phyloP scores from a whole-genome alignment of 2,113 vertebrate genomes.

The Odobenus rosmarus region DNA sequence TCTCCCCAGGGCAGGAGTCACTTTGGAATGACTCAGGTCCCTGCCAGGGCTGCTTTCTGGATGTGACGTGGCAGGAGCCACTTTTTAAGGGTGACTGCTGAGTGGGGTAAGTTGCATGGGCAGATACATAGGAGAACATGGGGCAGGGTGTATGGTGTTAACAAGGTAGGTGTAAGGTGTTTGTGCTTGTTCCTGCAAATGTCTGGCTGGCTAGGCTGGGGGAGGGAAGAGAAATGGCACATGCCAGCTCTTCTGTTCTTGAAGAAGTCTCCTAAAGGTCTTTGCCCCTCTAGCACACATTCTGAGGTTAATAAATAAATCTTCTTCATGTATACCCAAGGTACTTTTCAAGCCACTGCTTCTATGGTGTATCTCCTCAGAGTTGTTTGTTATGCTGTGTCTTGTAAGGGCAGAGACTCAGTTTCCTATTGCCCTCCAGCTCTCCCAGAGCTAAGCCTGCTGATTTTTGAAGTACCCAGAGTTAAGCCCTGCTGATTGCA shows the following conservation, averaged over 20 bases:
- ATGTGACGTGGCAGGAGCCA: not conserved
- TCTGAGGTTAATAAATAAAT: not conserved
- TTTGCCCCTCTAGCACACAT: not conserved
- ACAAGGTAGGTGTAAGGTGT: not conserved
- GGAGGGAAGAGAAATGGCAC: not conserved
- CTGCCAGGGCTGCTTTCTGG: not conserved
- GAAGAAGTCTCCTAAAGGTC: not conserved
- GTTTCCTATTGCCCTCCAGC: not conserved
- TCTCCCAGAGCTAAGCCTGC: not conserved
- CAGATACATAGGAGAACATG: not conserved
- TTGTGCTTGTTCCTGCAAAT: not conserved
- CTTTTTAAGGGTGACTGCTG: not conserved
- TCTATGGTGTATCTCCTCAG: not conserved
- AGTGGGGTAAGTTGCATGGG: not conserved
- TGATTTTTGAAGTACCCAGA: not conserved
- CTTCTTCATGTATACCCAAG: not conserved
- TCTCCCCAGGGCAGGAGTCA: not conserved
- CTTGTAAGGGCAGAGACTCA: not conserved
- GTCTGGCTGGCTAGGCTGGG: not conserved
- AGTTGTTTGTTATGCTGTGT: not conserved
- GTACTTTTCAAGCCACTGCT: not conserved
- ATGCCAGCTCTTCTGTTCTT: not conserved
- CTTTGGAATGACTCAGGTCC: not conserved
- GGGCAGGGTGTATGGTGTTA: not conserved
- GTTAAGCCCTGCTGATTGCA: not conserved